These are phyloP conservation scores for Tetranychus piercei DNA, from an alignment of 2,888 invertebrate species.

Conservation along the genomic window DNA sequence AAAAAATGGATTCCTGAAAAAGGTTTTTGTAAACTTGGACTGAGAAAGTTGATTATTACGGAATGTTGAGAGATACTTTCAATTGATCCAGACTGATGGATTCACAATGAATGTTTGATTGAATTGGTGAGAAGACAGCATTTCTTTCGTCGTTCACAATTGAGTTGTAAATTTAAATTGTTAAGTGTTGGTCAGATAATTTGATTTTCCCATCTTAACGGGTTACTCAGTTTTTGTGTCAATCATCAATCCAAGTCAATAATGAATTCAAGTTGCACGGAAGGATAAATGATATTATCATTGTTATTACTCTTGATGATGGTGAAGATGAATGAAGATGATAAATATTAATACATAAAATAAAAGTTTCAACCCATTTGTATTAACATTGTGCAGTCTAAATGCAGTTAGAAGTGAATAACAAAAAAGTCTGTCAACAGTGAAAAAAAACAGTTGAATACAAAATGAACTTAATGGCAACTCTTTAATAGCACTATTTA, in stretches of 20 bases:
- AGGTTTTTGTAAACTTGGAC: no score
- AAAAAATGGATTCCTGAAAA: no score
- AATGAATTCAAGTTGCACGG: background rate
- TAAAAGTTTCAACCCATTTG: background rate
- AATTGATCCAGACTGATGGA: no score
- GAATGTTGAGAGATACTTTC: no score
- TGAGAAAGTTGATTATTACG: no score
- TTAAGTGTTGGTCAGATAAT: background rate
- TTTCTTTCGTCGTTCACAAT: no score
- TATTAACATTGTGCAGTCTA: no score
- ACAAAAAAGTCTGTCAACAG: background rate
- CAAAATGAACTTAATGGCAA: no score
- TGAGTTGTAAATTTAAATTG: background rate
- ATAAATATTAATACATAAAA: background rate
- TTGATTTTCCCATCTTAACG: background rate
- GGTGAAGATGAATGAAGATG: background rate
- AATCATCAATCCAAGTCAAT: background rate
- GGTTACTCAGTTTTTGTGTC: background rate
- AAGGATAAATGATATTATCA: background rate
- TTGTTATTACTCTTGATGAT: background rate
- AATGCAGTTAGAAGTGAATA: background rate
- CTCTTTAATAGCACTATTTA: no score
- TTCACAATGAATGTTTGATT: no score
- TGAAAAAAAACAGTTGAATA: background rate
- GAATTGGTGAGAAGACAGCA: no score